Base-by-base conservation (phyloP, 23 tunicate species). In the Styela clava region DNA sequence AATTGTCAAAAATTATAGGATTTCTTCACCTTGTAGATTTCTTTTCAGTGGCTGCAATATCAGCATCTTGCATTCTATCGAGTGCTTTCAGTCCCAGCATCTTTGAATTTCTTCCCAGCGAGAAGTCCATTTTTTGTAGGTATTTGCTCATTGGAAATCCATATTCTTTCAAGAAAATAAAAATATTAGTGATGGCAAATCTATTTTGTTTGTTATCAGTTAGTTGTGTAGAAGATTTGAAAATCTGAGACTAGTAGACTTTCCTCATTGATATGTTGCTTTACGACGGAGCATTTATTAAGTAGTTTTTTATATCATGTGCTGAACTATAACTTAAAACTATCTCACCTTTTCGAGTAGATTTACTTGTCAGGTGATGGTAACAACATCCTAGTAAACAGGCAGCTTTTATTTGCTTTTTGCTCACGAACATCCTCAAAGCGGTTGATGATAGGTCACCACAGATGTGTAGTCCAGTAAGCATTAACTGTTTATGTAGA, bases 331-430 rank as follows among this genome's bases (percentile, higher is more conserved):
- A n/a, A n/a, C n/a, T n/a, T n/a, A n/a, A n/a, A n/a, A n/a, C n/a
- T n/a, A n/a, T 23, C 12, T 44, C 12, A 78, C 24, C 22, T 31
- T 31, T 52, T 52, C 9, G 52, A 16, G 24, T 72, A 30, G 31
- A 30, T 72, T 12, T 44, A 12, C 56, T 5, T 5, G 56, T 77
- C 2, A 82, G 34, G 25, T 25, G 88, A 83, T 92, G 92, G 61
- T 92, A 92, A 61, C 97, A 92, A 65, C 97, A 92, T 31, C 97
- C 97, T 32, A 92, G 83, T 9, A 84, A 87, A 80, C 91, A 87
- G 52, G 79, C 1, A 25, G 85, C 97, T 2, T 18, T 62, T 16
- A 84, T 26, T 7, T 71, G 31, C 31, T 65, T 61, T 1, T 79
- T 35, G 22, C 52, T 63, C 7, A 83, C 80, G 87, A 92, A 92